Evolutionary conservation across 1,140 invertebrate species (phyloP), one percentile per base, ranked within the genome.

Genomic region (Wasmannia auropunctata): DNA sequence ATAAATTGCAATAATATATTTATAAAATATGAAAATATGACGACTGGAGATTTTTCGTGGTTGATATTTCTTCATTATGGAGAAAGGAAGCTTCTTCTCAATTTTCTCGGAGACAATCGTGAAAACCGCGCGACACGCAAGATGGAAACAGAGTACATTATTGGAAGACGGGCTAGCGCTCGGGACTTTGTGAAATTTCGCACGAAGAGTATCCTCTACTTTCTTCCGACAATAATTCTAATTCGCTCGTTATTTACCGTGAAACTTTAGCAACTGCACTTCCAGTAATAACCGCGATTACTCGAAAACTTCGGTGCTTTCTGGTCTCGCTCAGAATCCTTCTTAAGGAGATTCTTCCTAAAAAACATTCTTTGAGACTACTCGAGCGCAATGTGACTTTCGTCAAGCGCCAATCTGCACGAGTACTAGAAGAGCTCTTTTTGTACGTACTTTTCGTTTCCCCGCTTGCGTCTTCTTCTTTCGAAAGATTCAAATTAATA

Each of bases 221-320:
- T 46, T 67, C 69, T 25, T 58, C 60, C 56, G 37, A 88, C 77
- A 40, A 83, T 88, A 87, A 90, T 90, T 88, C 87, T 87, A 88
- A 74, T 90, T 51, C 77, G 60, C 54, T 69, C 84, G 40, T 88
- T 90, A 90, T 83, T 90, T 88, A 88, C 84, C 56, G 63, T 70
- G 40, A 25, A 89, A 90, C 69, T 90, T 88, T 22, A 54, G 37
- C 46, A 87, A 88, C 58, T 77, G 75, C 56, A 56, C 69, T 86
- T 75, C 11, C 43, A 43, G 49, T 86, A 88, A 89, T 88, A 83
- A 83, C 80, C 25, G 31, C 87, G 76, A 89, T 89, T 88, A 81
- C 60, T 88, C 54, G 46, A 72, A 51, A 81, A 86, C 63, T 87
- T 86, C 22, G 60, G 63, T 62, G 51, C 63, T 67, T 75, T 69